Evolutionary conservation across 1,140 invertebrate genomes (phyloP).

Genomic region (Sesamia nonagrioides): DNA sequence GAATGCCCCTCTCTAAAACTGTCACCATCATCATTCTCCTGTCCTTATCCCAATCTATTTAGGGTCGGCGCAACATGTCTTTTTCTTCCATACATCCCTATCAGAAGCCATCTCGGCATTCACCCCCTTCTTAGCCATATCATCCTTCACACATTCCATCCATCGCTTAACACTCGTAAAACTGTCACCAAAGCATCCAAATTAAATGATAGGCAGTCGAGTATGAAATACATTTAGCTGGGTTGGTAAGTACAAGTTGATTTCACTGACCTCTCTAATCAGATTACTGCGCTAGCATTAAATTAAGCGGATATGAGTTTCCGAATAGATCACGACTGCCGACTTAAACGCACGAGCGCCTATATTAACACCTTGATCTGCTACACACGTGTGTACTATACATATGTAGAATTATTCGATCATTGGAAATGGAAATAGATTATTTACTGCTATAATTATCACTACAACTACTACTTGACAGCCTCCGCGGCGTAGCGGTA

Average conservation of each 20-base stretch:
- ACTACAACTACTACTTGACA: no score
- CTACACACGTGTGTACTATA: not conserved
- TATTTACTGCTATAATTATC: not conserved
- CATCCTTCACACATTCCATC: no score
- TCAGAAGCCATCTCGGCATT: no score
- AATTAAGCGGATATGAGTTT: slow-evolving; percentile 56
- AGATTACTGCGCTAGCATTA: slow-evolving; percentile 47
- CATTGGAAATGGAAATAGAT: not conserved
- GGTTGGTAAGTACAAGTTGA: slow-evolving; percentile 31
- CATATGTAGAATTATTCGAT: not conserved
- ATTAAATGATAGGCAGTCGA: slow-evolving; percentile 20
- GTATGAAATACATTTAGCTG: slow-evolving; percentile 28
- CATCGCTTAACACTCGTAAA: no score
- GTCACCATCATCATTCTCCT: no score
- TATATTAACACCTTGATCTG: slow-evolving; percentile 3
- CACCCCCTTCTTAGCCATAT: no score
- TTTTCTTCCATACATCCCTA: no score
- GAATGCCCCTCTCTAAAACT: no score
- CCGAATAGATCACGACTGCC: slow-evolving; percentile 46
- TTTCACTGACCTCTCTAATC: slow-evolving; percentile 51
- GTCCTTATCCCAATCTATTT: no score
- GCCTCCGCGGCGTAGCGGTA: no score
- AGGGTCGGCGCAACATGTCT: no score
- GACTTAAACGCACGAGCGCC: slow-evolving; percentile 22
- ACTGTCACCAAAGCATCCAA: slow-evolving; percentile 14